Percentiles rank a stretch among this genome's conserved stretches.
These are phyloP conservation scores for Ornithoptera alexandrae DNA, from an alignment of 2,888 invertebrate species.

Conservation along the genomic window DNA sequence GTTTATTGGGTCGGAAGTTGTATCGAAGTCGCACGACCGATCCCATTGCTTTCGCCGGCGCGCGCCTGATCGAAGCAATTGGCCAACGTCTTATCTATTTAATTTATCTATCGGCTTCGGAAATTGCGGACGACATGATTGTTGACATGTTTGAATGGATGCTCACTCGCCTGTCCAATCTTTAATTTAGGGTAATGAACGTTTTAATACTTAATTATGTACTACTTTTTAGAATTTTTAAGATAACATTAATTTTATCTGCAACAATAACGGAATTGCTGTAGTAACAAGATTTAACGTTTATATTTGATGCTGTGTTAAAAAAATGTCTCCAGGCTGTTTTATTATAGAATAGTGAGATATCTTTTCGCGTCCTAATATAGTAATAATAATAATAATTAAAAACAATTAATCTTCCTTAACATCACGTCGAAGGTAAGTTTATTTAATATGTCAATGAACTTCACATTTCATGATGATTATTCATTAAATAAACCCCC, in stretches of 20 bases:
- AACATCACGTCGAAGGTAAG: no score
- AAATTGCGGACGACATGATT: constrained; percentile 47
- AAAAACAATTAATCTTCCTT: no score
- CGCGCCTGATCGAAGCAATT: constrained; percentile 53
- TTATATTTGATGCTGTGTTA: no score
- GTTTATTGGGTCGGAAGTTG: constrained; percentile 20
- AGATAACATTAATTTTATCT: no score
- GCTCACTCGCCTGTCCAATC: constrained; percentile 17
- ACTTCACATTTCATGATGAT: background rate
- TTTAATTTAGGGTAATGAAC: constrained; percentile 6
- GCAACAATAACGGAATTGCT: no score
- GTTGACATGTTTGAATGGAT: constrained; percentile 34
- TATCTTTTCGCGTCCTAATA: no score
- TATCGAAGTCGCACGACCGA: constrained; percentile 16
- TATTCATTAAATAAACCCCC: constrained; percentile 35
- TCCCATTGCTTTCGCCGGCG: constrained; percentile 40
- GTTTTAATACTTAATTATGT: background rate
- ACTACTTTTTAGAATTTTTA: background rate
- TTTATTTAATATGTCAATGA: background rate
- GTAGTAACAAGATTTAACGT: no score
- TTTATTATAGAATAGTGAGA: no score
- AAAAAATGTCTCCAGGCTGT: no score
- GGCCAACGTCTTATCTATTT: constrained; percentile 60
- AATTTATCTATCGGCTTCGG: constrained; percentile 57
- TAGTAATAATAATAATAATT: no score